Evolutionary conservation across 2,797 vertebrate species (phyloP), one percentile per base, ranked within the genome.

Genomic region (Acomys russatus): DNA sequence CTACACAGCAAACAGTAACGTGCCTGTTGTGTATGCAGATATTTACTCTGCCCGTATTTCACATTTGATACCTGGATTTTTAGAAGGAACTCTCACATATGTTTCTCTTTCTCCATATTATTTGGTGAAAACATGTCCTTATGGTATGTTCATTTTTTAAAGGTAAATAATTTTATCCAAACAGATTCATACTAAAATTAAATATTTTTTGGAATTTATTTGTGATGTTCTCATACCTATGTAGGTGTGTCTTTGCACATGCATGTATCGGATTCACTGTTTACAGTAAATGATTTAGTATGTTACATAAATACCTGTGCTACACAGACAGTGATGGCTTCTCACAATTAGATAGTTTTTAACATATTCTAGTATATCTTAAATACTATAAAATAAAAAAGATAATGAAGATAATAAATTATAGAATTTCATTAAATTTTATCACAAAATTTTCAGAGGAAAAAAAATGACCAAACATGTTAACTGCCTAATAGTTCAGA

Each of bases 81-180:
- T 59, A 68, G 18, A 77, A 15, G 80, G 15, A 70, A 35, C 44
- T 11, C 38, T 49, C 35, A 56, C 8, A 54, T 90, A 82, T 5
- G 9, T 18, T 95, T 89, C 7, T 82, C 68, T 90, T 38, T 68
- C 17, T 6, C 18, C 4, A 17, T 0, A 20, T 66, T 87, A 61
- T 51, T 76, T 91, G 59, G 88, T 38, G 68, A 74, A 90, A 92
- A 92, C 38, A 25, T 61, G 23, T 92, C 25, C 80, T 89, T 35
- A 73, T 83, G n/a, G 7, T 54, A 28, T 33, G 6, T 51, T 82
- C 38, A 38, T 80, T 89, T 74, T 87, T 30, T 33, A 51, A 93
- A 49, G 18, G 59, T 61, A 85, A 76, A 80, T 61, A 59, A 59
- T 79, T 76, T 84, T 14, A 86, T 74, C 71, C 22, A 76, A 49